Base-by-base conservation (phyloP, 2,113 vertebrate species). In the Corythornis cristatus region DNA sequence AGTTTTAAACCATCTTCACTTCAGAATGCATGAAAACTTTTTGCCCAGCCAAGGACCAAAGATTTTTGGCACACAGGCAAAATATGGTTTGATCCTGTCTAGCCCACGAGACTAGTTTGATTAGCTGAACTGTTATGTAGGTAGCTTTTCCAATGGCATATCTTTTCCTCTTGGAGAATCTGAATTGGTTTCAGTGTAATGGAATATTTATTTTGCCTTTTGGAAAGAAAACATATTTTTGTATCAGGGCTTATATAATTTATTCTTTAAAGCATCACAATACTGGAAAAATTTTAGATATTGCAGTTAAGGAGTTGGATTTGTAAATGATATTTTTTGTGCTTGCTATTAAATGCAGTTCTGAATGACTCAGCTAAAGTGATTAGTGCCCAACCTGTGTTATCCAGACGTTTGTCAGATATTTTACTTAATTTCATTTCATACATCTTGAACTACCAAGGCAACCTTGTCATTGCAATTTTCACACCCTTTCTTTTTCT, bases 401-500 rank as follows among this genome's bases (percentile, higher is more conserved):
- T 96, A 95, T 92, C 90, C 33, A 86, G 95, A 89, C 56, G 25
- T 97, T 98, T 97, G 96, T 97, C 94, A 96, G 95, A 95, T 96
- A 97, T 96, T 97, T 98, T 92, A 93, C 95, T 96, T 97, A 89
- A 96, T 97, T 97, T 98, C 86, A 96, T 96, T 97, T 96, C 85
- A 54, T 95, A 96, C 95, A 96, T 97, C 94, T 91, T 48, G 58
- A 97, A 93, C 96, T 96, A 93, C 75, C 71, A 95, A 95, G 97
- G 97, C 97, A 98, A 97, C 97, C 97, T 96, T 98, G 97, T 97
- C 96, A 97, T 98, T 96, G 95, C 97, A 95, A 98, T 97, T 98
- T 97, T 96, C 96, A 95, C 84, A 86, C 97, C 81, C 90, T 96
- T 97, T 97, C 96, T 92, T 96, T 97, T 91, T 85, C 96, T 98